Percentiles rank a stretch among this genome's conserved stretches.
Evolutionary conservation across 2,888 invertebrate species (phyloP).

Genomic region (Rhingia rostrata): DNA sequence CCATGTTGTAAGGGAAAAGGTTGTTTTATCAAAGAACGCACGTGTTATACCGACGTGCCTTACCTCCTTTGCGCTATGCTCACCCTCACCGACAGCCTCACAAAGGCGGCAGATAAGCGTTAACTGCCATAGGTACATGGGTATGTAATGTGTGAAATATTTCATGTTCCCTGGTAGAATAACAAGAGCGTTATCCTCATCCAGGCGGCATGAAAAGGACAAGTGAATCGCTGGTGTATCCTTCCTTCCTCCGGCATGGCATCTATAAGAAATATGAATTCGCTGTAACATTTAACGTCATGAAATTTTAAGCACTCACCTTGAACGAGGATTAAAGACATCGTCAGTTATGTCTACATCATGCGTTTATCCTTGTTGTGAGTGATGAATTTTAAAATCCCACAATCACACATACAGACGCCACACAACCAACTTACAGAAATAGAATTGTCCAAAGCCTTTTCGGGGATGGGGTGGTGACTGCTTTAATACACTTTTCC

Average conservation of each 20-base stretch:
- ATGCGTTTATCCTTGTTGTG: slow-evolving; percentile 10
- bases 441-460: slow-evolving; percentile 12
- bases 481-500: not conserved
- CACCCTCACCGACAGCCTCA: not conserved
- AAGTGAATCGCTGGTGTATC: not conserved
- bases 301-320: slow-evolving; percentile 15
- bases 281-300: slow-evolving; percentile 7
- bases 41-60: slow-evolving; percentile 9
- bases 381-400: not conserved
- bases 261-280: not conserved
- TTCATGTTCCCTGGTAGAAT: not conserved
- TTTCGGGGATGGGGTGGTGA: not conserved
- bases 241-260: not conserved
- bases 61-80: not conserved
- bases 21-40: slow-evolving; percentile 1
- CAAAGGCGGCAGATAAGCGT: slow-evolving; percentile 1
- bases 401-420: not conserved
- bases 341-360: not conserved
- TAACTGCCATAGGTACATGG: slow-evolving; percentile 1
- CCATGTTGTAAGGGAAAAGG: not conserved
- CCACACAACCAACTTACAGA: not conserved
- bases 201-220: not conserved
- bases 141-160: slow-evolving; percentile 15
- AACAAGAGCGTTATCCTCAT: slow-evolving; percentile 16
- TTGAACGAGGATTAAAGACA: slow-evolving; percentile 20